Evolutionary conservation across 2,888 invertebrate genomes (phyloP), one percentile per base, ranked within the genome.

Genomic region (Apamea epomidion): DNA sequence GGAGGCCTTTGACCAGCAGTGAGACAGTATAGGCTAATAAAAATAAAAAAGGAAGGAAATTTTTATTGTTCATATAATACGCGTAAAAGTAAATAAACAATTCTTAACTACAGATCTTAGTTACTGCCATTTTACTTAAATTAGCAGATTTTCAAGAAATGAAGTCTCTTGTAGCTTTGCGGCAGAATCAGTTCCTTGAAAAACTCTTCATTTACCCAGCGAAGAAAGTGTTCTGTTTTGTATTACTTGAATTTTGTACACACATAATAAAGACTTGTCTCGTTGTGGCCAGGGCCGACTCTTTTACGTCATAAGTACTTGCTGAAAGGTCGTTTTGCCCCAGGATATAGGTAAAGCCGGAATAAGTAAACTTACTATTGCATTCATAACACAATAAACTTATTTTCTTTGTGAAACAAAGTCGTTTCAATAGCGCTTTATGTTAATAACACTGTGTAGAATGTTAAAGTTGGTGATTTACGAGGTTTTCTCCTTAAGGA

Each of bases 391-490:
- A 86, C 74, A 82, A 81, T 83, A 82, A 84, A 80, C 80, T 68
- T 76, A 86, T 76, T 83, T 79, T 86, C 78, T 88, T 89, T 77
- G 70, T 72, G 74, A 84, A 88, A 89, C 84, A 90, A 79, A 86
- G 77, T 86, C 77, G 84, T 84, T 85, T 83, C 78, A 80, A 88
- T 88, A 78, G 75, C 73, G 51, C 51, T 85, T 88, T 87, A 85
- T 87, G 80, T 89, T 85, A 86, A 86, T 88, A 85, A 80, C 74
- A 72, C 74, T 79, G 78, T 82, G 84, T 81, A 84, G 83, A 91
- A 91, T 87, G 88, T 88, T 89, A 80, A 89, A 88, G 80, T 86
- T 84, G 29, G 42, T 79, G 86, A 89, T 86, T 88, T 88, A 89
- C 42, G 78, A 70, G 65, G 32, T 65, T 83, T 80, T 76, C 78